Base-by-base conservation (phyloP, 2,797 vertebrate species). In the Megalops cyprinoides region DNA sequence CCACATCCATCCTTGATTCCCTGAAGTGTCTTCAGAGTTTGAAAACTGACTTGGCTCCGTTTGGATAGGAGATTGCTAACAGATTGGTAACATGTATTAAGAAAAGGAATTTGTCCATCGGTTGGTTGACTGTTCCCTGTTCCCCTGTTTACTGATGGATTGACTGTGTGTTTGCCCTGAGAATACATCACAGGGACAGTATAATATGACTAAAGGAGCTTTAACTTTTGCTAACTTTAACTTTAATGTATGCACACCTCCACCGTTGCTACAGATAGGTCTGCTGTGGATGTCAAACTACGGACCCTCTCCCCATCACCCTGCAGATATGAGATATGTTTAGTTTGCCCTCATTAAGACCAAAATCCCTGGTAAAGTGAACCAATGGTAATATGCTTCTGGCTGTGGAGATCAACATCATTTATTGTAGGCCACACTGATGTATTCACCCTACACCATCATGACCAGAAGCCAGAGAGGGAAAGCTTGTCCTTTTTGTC, bases 231-330 rank as follows among this genome's bases (percentile, higher is more conserved):
- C 15, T 28, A 5, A 3, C 8, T 34, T 18, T 55, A 4, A 1
- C 4, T 48, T 53, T 44, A 42, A 23, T 90, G 91, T 89, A 89
- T 92, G 91, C 88, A 86, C 49, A 42, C 56, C 44, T 65, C 85
- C 60, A 85, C 89, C 46, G 31, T 4, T n/a, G n/a, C n/a, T n/a
- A n/a, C n/a, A n/a, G 51, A 20, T 10, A 55, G 20, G 9, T 10
- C 51, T 10, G 51, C 20, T 55, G 51, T 55, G 9, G 5, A n/a
- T n/a, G n/a, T n/a, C n/a, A n/a, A n/a, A n/a, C n/a, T n/a, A n/a
- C n/a, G n/a, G n/a, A n/a, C n/a, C n/a, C n/a, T n/a, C n/a, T n/a
- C n/a, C n/a, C n/a, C n/a, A n/a, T n/a, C n/a, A n/a, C n/a, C n/a
- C n/a, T n/a, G n/a, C n/a, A n/a, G n/a, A n/a, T n/a, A n/a, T n/a